These are phyloP conservation scores for Brachyopa scutellaris DNA, from an alignment of 2,888 invertebrate genomes.

Conservation along the genomic window DNA sequence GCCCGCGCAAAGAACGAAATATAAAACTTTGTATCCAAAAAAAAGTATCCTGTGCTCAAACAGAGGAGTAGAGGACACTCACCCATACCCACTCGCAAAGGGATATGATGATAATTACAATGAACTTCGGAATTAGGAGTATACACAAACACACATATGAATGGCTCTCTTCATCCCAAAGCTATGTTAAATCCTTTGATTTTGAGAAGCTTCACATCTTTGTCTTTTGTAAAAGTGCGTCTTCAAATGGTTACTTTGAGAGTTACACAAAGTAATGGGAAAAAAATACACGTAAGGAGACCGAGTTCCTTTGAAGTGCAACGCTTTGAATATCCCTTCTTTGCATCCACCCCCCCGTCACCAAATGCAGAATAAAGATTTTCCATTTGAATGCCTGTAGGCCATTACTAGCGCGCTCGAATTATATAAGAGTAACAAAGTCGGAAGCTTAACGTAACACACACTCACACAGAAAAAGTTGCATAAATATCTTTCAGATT, in stretches of 20 bases:
- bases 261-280: conserved; percentile 23
- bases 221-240: conserved; percentile 56
- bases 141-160: too few relatives aligned
- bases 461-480: conserved; percentile 23
- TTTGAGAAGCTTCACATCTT: conserved; percentile 36
- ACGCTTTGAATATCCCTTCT: conserved; percentile 52
- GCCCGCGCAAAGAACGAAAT: conserved; percentile 37
- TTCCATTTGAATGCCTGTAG: conserved; percentile 47
- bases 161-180: conserved; percentile 15
- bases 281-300: conserved; percentile 27
- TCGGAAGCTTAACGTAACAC: conserved; percentile 51
- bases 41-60: too few relatives aligned
- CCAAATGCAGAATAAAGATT: conserved; percentile 47
- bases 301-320: conserved; percentile 63
- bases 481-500: conserved; percentile 48
- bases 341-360: conserved; percentile 4
- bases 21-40: conserved; percentile 27
- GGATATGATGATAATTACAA: conserved; percentile 45
- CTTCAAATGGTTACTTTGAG: conserved; percentile 66
- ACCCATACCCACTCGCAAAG: background rate
- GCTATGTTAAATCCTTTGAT: conserved; percentile 51
- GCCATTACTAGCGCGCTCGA: conserved; percentile 45
- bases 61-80: background rate
- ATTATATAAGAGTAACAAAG: conserved; percentile 61
- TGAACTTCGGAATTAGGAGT: conserved; percentile 38